phyloP scores from a whole-genome alignment of 2,797 vertebrate species.

The Microchirus variegatus region DNA sequence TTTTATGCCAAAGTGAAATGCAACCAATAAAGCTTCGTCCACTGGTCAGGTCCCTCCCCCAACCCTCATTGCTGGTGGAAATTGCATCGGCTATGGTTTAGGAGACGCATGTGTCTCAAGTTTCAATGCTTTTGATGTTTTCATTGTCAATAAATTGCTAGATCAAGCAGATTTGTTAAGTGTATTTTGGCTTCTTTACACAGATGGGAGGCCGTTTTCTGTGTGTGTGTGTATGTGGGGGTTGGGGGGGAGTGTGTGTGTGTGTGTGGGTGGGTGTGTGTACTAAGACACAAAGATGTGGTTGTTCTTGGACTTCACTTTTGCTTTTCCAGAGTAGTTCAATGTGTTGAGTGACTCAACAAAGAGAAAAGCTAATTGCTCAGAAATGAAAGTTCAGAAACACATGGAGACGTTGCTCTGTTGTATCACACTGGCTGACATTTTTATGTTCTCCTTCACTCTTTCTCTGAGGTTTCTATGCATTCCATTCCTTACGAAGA shows the following conservation, averaged over 20 bases:
- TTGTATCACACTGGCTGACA: background rate
- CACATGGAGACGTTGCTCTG: conserved; percentile 17
- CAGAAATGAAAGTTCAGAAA: conserved; percentile 21
- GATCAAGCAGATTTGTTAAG: conserved; percentile 80
- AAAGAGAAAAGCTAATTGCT: background rate
- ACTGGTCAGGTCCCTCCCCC: conserved; percentile 24
- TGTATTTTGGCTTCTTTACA: conserved; percentile 79
- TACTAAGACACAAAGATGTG: conserved; percentile 15
- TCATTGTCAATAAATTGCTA: conserved; percentile 77
- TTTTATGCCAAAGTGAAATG: conserved; percentile 63
- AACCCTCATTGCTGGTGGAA: conserved; percentile 51
- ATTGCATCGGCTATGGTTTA: conserved; percentile 71
- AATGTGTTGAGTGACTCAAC: conserved; percentile 13
- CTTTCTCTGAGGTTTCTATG: background rate
- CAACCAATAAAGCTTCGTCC: conserved; percentile 64
- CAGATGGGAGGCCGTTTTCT: conserved; percentile 51
- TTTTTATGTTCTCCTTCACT: background rate
- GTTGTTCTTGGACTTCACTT: conserved; percentile 47
- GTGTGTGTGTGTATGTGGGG: conserved; percentile 9
- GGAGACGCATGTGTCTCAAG: conserved; percentile 63
- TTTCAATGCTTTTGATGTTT: conserved; percentile 78
- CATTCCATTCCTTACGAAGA: background rate
- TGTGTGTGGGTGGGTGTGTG: conserved; percentile 10
- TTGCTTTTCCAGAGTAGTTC: conserved; percentile 31
- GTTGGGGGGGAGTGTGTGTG: conserved; percentile 12